Evolutionary conservation across 2,888 invertebrate genomes (phyloP).

Genomic region (Eretmocerus hayati): DNA sequence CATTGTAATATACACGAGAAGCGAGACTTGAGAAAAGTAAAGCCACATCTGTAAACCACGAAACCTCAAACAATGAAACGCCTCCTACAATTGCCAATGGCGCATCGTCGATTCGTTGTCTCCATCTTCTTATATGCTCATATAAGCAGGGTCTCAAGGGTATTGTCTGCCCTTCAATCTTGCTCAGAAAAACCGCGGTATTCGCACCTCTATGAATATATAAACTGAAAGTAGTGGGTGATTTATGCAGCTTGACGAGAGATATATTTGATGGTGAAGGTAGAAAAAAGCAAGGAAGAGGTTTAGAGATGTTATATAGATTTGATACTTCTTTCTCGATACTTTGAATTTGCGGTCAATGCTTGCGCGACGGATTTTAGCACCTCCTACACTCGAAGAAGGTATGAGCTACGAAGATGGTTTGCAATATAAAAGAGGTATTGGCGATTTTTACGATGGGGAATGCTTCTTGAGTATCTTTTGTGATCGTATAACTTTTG

Average conservation of each 20-base stretch:
- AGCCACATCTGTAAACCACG: conserved; percentile 6
- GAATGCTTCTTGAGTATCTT: too few relatives aligned
- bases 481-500: too few relatives aligned
- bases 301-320: too few relatives aligned
- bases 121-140: neutral
- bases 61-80: conserved; percentile 4
- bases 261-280: neutral
- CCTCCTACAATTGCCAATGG: neutral
- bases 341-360: too few relatives aligned
- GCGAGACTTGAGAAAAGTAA: conserved; percentile 5
- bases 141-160: conserved; percentile 4
- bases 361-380: too few relatives aligned
- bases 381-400: too few relatives aligned
- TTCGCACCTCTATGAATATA: conserved; percentile 44
- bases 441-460: too few relatives aligned
- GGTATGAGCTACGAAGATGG: too few relatives aligned
- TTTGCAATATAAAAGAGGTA: too few relatives aligned
- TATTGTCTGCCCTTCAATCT: conserved; percentile 44
- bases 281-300: too few relatives aligned
- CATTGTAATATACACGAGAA: too few relatives aligned
- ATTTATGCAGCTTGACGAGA: conserved; percentile 38
- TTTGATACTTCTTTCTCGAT: too few relatives aligned
- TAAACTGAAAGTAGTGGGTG: conserved; percentile 38
- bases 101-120: neutral
- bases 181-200: conserved; percentile 33